phyloP scores from a whole-genome alignment of 2,888 invertebrate genomes.

The Rhagophthalmus giganteus region DNA sequence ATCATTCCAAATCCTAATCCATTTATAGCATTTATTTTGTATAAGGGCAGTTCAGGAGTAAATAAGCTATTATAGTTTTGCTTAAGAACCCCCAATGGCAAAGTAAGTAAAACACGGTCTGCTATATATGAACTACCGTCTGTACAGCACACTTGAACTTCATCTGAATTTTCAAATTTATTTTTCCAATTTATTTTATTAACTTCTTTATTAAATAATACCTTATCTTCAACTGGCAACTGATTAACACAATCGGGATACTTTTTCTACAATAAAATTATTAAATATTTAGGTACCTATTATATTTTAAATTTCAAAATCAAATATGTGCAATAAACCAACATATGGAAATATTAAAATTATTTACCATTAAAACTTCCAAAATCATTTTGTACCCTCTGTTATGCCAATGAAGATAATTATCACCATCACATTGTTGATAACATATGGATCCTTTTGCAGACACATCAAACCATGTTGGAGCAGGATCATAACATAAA shows the following conservation, averaged over 20 bases:
- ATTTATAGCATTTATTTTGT: conserved; percentile 62
- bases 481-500: conserved; percentile 60
- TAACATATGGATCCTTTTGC: conserved; percentile 61
- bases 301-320: not conserved
- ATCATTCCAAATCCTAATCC: conserved; percentile 66
- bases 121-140: conserved; percentile 61
- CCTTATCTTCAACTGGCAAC: conserved; percentile 45
- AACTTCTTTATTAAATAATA: conserved; percentile 49
- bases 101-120: conserved; percentile 68
- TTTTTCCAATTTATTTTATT: conserved; percentile 44
- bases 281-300: conserved; percentile 2
- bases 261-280: conserved; percentile 42
- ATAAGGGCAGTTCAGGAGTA: conserved; percentile 59
- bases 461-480: conserved; percentile 70
- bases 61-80: conserved; percentile 59
- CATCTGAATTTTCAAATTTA: conserved; percentile 25
- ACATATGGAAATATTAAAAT: conserved; percentile 1
- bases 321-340: not conserved
- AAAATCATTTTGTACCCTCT: conserved; percentile 70
- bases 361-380: conserved; percentile 66
- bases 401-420: conserved; percentile 72
- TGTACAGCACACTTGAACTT: conserved; percentile 55
- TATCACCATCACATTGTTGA: conserved; percentile 71
- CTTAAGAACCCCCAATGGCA: conserved; percentile 72
- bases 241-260: conserved; percentile 41